Base-by-base conservation (phyloP, 2,113 vertebrate genomes). In the Diphyllodes magnificus region DNA sequence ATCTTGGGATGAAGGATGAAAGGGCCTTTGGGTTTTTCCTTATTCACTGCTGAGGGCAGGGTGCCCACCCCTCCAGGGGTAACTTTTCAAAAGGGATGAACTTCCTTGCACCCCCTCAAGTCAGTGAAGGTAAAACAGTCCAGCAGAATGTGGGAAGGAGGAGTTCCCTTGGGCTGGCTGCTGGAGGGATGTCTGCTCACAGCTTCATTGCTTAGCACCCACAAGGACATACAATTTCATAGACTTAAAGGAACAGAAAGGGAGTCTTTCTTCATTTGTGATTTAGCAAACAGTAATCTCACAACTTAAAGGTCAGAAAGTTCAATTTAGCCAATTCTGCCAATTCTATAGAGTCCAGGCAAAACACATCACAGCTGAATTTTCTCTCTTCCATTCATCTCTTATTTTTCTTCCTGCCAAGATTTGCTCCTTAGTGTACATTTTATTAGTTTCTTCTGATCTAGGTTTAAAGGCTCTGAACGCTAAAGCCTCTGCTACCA, bases 41-140 rank as follows among this genome's bases (percentile, higher is more conserved):
- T n/a, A 33, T 16, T 27, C n/a, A 30, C 11, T 1, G 0, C 54
- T 82, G 57, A 40, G 12, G 89, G 13, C 21, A 79, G 56, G 21
- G 9, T 37, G 31, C 45, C 45, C 49, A 13, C 13, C 3, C 2
- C 4, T 3, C 5, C 1, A 1, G 6, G 15, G 6, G 4, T 9
- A 35, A 33, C 45, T 88, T 92, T 93, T 57, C 45, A 50, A 21
- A 93, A 79, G 18, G 15, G 12, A 33, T 33, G 11, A 24, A 27
- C 50, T 84, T 76, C 40, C n/a, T 76, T 85, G 39, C 51, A 63
- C 8, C 5, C 12, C 15, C 23, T 56, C 40, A 65, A 84, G 64
- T 35, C 35, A 3, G 4, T 6, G 31, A 23, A 83, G 28, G 30
- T 33, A 50, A 44, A 73, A 28, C 5, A 86, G 22, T 33, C 54